These are phyloP conservation scores for Heteromyza rotundicornis DNA, from an alignment of 2,888 invertebrate genomes.

Conservation along the genomic window DNA sequence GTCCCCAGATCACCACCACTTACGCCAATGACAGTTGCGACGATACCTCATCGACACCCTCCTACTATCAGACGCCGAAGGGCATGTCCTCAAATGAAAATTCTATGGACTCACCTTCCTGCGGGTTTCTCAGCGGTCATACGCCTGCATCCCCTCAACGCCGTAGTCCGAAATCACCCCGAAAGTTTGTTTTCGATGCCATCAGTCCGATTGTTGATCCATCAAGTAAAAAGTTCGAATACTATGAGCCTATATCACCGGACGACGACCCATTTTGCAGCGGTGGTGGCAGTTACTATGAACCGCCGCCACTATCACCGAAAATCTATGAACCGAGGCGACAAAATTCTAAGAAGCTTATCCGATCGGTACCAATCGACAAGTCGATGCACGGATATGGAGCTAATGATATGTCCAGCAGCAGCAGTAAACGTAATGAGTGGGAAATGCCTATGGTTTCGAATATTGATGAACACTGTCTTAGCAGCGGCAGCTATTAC, in stretches of 20 bases:
- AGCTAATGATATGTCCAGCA: background rate
- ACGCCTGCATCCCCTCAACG: slow-evolving; percentile 37
- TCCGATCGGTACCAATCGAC: slow-evolving; percentile 24
- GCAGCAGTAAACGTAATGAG: slow-evolving; percentile 35
- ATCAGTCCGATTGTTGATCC: slow-evolving; percentile 53
- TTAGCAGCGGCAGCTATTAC: slow-evolving; percentile 40
- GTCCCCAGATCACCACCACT: slow-evolving; percentile 62
- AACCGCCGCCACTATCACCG: slow-evolving; percentile 41
- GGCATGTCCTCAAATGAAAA: slow-evolving; percentile 44
- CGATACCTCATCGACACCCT: slow-evolving; percentile 48
- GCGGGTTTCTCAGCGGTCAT: slow-evolving; percentile 40
- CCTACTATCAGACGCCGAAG: slow-evolving; percentile 57
- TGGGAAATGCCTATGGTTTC: slow-evolving; percentile 50
- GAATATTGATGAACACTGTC: slow-evolving; percentile 44
- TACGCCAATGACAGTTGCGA: slow-evolving; percentile 57
- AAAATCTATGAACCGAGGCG: slow-evolving; percentile 41
- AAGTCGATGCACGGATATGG: slow-evolving; percentile 6
- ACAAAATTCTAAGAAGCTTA: slow-evolving; percentile 44
- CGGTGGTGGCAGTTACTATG: slow-evolving; percentile 36
- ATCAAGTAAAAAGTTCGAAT: slow-evolving; percentile 55
- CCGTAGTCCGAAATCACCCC: slow-evolving; percentile 67
- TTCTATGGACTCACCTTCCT: slow-evolving; percentile 45
- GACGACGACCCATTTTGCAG: slow-evolving; percentile 43
- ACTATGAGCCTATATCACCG: slow-evolving; percentile 59
- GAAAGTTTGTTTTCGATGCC: slow-evolving; percentile 68